Conservation (phyloP, 2,797 vertebrate species). For the Hybognathus amarus region DNA sequence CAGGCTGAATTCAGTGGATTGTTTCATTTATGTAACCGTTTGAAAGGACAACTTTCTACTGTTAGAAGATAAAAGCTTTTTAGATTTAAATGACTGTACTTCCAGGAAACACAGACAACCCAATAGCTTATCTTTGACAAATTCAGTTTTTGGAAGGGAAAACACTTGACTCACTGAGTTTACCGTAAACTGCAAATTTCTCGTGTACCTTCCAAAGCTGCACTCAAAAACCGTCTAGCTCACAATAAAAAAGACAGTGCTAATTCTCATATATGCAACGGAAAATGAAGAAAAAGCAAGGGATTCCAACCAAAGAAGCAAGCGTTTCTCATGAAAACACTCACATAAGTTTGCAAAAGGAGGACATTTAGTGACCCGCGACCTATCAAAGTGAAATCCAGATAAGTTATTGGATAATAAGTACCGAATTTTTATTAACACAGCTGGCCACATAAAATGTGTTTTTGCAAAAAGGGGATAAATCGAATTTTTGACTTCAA, state of each 20-base stretch:
- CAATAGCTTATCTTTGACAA: slow-evolving; percentile 10
- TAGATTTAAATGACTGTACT: background rate
- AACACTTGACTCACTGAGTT: background rate
- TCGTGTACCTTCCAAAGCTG: background rate
- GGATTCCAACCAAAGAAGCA: background rate
- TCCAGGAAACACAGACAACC: background rate
- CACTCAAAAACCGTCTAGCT: background rate
- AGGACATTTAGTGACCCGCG: background rate
- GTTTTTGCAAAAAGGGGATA: too few relatives aligned
- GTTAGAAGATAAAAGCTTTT: slow-evolving; percentile 46
- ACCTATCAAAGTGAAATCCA: too few relatives aligned
- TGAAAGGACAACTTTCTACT: slow-evolving; percentile 6
- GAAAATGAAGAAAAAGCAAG: background rate
- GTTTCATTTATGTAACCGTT: slow-evolving; percentile 18
- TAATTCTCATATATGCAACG: background rate
- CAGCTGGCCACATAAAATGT: too few relatives aligned
- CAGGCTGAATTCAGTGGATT: background rate
- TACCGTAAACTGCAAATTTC: background rate
- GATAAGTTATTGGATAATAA: too few relatives aligned
- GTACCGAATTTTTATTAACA: too few relatives aligned
- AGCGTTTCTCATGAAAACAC: background rate
- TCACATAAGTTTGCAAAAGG: background rate
- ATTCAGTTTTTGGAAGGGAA: background rate
- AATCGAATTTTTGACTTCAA: too few relatives aligned
- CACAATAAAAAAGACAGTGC: background rate